Percentiles rank a stretch among this genome's conserved stretches.
Conservation (phyloP, 2,113 vertebrate species). For the Chaenogobius annularis region DNA sequence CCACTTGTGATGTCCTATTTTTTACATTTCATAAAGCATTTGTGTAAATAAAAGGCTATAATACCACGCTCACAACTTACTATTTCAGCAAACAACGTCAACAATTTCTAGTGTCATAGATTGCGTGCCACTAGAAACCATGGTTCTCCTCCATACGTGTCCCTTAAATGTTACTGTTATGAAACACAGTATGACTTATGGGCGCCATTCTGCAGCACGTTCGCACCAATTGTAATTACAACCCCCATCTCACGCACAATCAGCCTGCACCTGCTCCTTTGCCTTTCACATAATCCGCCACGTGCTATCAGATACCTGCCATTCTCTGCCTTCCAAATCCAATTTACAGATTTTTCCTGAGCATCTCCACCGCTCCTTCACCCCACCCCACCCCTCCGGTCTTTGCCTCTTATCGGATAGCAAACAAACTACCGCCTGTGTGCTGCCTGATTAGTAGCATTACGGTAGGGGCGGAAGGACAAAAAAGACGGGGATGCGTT, state of each 20-base stretch:
- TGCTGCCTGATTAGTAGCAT: slow-evolving; percentile 47
- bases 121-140: background rate
- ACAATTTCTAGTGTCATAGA: no score
- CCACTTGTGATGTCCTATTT: no score
- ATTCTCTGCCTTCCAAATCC: slow-evolving; percentile 58
- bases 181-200: background rate
- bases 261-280: slow-evolving; percentile 28
- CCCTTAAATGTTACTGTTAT: slow-evolving; percentile 11
- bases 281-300: slow-evolving; percentile 53
- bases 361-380: slow-evolving; percentile 9
- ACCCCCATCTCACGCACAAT: slow-evolving; percentile 12
- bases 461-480: slow-evolving; percentile 4
- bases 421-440: slow-evolving; percentile 59
- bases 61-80: no score
- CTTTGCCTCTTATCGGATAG: slow-evolving; percentile 53
- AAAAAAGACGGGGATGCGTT: slow-evolving; percentile 1
- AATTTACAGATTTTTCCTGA: slow-evolving; percentile 66
- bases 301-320: slow-evolving; percentile 50
- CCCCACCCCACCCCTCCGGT: background rate
- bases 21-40: no score
- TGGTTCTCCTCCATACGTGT: background rate
- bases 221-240: slow-evolving; percentile 53
- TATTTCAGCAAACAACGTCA: background rate
- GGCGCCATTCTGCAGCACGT: slow-evolving; percentile 22
- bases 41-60: no score